These are phyloP conservation scores for Alethe diademata DNA, from an alignment of 2,113 vertebrate genomes.

Conservation along the genomic window DNA sequence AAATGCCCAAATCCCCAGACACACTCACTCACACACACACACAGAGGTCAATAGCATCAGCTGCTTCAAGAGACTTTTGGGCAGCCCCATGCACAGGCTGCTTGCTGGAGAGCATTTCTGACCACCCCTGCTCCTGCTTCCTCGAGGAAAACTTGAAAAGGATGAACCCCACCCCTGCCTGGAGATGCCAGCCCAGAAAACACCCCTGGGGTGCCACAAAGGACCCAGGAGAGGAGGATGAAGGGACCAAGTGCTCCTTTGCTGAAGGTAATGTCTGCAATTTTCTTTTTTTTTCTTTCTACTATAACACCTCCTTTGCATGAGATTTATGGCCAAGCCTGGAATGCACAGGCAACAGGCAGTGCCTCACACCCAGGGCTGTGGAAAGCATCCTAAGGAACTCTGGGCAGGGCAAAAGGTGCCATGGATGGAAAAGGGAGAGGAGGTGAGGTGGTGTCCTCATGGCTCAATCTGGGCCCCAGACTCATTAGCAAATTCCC, in stretches of 20 bases:
- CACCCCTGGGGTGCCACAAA: background rate
- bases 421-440: background rate
- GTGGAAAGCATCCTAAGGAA: background rate
- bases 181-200: slow-evolving; percentile 1
- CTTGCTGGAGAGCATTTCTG: slow-evolving; percentile 58
- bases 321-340: background rate
- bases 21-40: background rate
- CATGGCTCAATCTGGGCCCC: background rate
- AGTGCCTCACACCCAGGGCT: too few relatives aligned
- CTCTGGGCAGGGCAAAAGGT: background rate
- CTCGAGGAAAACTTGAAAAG: slow-evolving; percentile 42
- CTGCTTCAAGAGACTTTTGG: slow-evolving; percentile 45
- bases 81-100: slow-evolving; percentile 43
- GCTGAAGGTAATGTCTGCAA: slow-evolving; percentile 5
- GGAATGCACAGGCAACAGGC: background rate
- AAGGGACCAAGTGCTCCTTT: background rate
- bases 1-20: background rate
- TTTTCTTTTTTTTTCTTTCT: background rate
- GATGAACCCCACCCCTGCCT: background rate
- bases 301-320: accelerated
- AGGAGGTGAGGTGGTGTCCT: background rate
- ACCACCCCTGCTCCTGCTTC: slow-evolving; percentile 58
- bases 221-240: background rate
- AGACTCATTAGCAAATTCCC: background rate
- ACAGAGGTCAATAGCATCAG: background rate